Evolutionary conservation across 2,888 invertebrate species (phyloP), one percentile per base, ranked within the genome.

Genomic region (Anorthoa munda): DNA sequence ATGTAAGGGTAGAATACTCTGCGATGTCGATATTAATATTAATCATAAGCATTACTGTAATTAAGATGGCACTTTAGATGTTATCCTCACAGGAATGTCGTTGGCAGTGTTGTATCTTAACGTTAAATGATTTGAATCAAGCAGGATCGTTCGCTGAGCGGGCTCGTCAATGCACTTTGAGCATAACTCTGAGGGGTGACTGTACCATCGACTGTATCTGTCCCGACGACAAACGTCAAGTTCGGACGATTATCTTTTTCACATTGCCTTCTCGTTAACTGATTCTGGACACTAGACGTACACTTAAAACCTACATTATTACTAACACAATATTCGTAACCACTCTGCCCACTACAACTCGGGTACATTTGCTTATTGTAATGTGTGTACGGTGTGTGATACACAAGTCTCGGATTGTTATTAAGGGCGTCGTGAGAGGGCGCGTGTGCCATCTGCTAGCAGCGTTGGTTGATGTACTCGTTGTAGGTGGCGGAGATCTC

Each of bases 401-500:
- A 85, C 83, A 83, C 86, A 77, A 87, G 88, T 83, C 82, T 86
- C 82, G 75, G 76, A 80, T 80, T 66, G 39, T 68, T 74, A 77
- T 75, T 59, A 74, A 66, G 82, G 77, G 66, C 76, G 77, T 77
- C 77, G 71, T 45, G 72, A 69, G 82, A 72, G 90, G 87, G 92
- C 82, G 81, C 83, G 94, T 95, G 95, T 95, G 97, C 97, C 97
- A 96, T 94, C 96, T 97, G 98, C 97, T 98, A 98, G 98, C 98
- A 98, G 87, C 97, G 97, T 90, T 97, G 97, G 91, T 95, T 97
- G 93, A 97, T 96, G 94, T 99, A 99, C 87, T 99, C 98, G 91
- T 97, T 97, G 97, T 99, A 99, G 83, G 98, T 97, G 90, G 98
- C 98, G 59, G 98, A 98, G 77, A 99, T 97, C 96, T 99, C 99